Evolutionary conservation across 1,140 invertebrate genomes (phyloP), one percentile per base, ranked within the genome.

Genomic region (Muscidifurax raptorellus): DNA sequence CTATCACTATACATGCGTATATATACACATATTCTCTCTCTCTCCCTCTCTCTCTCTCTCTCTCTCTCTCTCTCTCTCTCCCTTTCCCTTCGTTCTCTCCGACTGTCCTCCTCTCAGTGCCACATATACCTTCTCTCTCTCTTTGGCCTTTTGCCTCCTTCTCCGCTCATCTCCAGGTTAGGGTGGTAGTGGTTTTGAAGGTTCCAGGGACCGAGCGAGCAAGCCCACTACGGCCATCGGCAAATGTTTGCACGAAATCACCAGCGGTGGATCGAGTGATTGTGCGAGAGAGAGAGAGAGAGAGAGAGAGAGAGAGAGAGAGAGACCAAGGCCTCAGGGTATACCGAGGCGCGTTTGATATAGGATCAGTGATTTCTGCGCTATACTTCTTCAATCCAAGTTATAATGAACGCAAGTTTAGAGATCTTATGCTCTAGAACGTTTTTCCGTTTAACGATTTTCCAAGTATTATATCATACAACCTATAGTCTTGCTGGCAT

Each of bases 181-280:
- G 22, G 52, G 30, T 25, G 7, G 40, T n/a, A 27, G 15, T 71
- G 13, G 64, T 36, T 59, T 32, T 36, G 59, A 40, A 44, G 40
- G 84, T 83, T 87, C 69, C 66, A 83, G 76, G 27, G 27, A 59
- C 52, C 71, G 74, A 66, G 67, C 44, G 75, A 71, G 83, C 78
- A 30, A 79, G 86, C 86, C 84, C 72, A 77, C n/a, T n/a, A n/a
- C 82, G 86, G 86, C 83, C 85, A 86, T 86, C 85, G 52, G 85
- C 89, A 88, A 88, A 91, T 90, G 86, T 90, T 91, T 90, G 85
- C 86, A 83, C 86, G 83, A 88, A 90, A 88, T 89, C 86, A 88
- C 88, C 81, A 75, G 78, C 64, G 72, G 71, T 81, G 71, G 76
- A 30, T 66, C 80, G 71, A 87, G 84, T 88, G 86, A 85, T 87